Evolutionary conservation across 2,113 vertebrate genomes (phyloP).

Genomic region (Triplophysa rosa): DNA sequence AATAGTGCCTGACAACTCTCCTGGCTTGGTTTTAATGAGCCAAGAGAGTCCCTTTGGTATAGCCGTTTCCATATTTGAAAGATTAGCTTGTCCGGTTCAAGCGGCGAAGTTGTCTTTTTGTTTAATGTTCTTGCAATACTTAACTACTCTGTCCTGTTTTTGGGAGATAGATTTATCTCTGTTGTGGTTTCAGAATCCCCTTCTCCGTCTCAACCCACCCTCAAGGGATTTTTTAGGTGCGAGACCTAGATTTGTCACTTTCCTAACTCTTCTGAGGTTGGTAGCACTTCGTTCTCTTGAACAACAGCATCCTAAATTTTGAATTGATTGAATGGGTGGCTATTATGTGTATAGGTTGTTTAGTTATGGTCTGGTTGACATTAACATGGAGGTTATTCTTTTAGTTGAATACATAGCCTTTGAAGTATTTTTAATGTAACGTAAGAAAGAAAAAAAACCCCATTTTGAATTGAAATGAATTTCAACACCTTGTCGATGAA

Average conservation of each 20-base stretch:
- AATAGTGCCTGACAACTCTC: slow-evolving; percentile 32
- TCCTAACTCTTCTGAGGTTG: background rate
- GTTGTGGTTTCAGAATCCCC: background rate
- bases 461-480: slow-evolving; percentile 30
- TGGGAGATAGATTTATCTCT: background rate
- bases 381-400: no score
- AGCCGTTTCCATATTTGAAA: slow-evolving; percentile 24
- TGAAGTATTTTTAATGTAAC: no score
- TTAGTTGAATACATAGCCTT: no score
- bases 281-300: background rate
- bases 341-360: background rate
- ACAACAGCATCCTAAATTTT: background rate
- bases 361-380: no score
- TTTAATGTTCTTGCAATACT: slow-evolving; percentile 1
- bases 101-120: background rate
- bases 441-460: background rate
- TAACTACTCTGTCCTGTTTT: background rate
- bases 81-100: slow-evolving; percentile 26
- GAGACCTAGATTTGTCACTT: background rate
- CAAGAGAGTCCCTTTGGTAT: background rate
- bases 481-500: slow-evolving; percentile 30
- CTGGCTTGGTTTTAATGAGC: slow-evolving; percentile 14
- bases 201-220: no score
- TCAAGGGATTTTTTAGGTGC: background rate
- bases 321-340: background rate